These are phyloP conservation scores for Lagodon rhomboides DNA, from an alignment of 2,797 vertebrate species.

Conservation along the genomic window DNA sequence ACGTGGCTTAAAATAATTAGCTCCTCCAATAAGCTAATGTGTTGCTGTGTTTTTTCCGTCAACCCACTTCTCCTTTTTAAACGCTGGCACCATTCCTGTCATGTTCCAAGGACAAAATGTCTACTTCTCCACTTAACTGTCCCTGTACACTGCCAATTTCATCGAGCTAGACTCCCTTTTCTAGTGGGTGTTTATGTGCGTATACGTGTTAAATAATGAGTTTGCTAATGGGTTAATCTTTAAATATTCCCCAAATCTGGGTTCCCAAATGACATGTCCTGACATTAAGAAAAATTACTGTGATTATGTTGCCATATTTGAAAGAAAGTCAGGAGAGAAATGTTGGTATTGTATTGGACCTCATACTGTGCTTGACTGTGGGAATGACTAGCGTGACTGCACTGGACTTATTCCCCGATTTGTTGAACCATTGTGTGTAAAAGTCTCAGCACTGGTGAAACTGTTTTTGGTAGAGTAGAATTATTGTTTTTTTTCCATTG, in stretches of 20 bases:
- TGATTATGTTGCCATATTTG: constrained; percentile 72
- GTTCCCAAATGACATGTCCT: constrained; percentile 56
- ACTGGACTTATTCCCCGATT: constrained; percentile 71
- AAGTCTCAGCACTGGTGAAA: constrained; percentile 91
- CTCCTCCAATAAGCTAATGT: constrained; percentile 65
- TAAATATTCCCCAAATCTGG: constrained; percentile 60
- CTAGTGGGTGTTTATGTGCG: constrained; percentile 67
- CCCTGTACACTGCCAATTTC: constrained; percentile 76
- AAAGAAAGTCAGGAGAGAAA: constrained; percentile 57
- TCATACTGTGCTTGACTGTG: constrained; percentile 78
- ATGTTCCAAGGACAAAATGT: constrained; percentile 69
- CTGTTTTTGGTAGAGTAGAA: constrained; percentile 87
- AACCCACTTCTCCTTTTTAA: constrained; percentile 58
- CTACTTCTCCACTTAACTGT: constrained; percentile 54
- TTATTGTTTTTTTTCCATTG: constrained; percentile 85
- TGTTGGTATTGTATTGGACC: constrained; percentile 75
- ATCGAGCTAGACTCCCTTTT: constrained; percentile 68
- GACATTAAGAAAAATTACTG: constrained; percentile 57
- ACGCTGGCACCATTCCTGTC: constrained; percentile 57
- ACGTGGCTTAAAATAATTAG: constrained; percentile 70
- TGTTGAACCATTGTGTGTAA: constrained; percentile 80
- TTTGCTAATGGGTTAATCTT: constrained; percentile 57
- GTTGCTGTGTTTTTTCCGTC: constrained; percentile 66
- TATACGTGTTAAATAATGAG: constrained; percentile 67
- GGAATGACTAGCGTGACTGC: constrained; percentile 72